A percentile compares a stretch with the other conserved stretches of the same genome.
Evolutionary conservation across 2,888 invertebrate genomes (phyloP).

Genomic region (Scrobipalpa costella): DNA sequence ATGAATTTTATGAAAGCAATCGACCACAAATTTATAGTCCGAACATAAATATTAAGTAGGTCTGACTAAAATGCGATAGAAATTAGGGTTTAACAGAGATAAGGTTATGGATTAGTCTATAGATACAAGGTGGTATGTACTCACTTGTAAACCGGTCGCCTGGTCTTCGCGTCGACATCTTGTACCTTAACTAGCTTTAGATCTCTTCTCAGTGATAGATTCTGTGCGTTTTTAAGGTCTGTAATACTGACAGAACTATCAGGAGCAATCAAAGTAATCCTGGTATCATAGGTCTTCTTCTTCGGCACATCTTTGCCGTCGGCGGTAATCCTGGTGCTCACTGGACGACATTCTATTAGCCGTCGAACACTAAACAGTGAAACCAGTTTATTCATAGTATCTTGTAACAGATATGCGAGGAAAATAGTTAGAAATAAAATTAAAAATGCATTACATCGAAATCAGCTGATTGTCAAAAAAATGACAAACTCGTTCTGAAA

Average conservation of each 20-base stretch:
- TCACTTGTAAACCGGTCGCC: slow-evolving; percentile 85
- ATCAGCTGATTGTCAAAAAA: slow-evolving; percentile 13
- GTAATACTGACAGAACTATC: slow-evolving; percentile 82
- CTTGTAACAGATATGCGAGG: not conserved
- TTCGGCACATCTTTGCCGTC: slow-evolving; percentile 74
- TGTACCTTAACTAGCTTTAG: slow-evolving; percentile 85
- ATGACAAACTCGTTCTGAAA: not conserved
- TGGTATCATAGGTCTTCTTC: slow-evolving; percentile 61
- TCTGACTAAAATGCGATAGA: too few species aligned
- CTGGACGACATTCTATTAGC: slow-evolving; percentile 50
- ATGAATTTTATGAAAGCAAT: too few species aligned
- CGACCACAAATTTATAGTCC: too few species aligned
- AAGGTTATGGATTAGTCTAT: not conserved
- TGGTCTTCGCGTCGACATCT: slow-evolving; percentile 85
- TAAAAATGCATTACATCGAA: not conserved
- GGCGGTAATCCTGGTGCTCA: slow-evolving; percentile 58
- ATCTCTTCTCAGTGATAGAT: slow-evolving; percentile 84
- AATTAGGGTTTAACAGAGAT: not conserved
- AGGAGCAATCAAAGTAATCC: slow-evolving; percentile 84
- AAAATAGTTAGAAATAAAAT: not conserved
- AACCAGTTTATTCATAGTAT: slow-evolving; percentile 56
- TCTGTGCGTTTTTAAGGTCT: slow-evolving; percentile 85
- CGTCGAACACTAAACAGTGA: slow-evolving; percentile 45
- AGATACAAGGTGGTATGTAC: slow-evolving; percentile 33
- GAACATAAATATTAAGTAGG: too few species aligned